A percentile compares a stretch with the other conserved stretches of the same genome.
Conservation (phyloP, 2,113 vertebrate genomes). For the Geococcyx californianus region DNA sequence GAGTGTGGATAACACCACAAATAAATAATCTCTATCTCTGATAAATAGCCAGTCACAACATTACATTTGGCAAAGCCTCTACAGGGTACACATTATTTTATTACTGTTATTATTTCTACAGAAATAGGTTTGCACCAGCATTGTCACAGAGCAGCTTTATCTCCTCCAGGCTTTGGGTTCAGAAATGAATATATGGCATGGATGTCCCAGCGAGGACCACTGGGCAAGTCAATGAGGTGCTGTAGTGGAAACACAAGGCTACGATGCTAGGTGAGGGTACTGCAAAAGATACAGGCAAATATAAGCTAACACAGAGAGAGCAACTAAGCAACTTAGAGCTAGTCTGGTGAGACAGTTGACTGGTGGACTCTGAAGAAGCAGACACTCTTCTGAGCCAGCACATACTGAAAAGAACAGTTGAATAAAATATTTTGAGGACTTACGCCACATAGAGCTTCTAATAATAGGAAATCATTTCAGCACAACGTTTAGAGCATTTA, state of each 20-base stretch:
- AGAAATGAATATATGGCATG: neutral
- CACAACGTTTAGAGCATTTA: neutral
- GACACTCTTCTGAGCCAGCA: neutral
- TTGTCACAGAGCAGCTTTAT: neutral
- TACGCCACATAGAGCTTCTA: neutral
- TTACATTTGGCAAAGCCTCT: neutral
- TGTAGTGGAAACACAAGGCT: neutral
- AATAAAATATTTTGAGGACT: neutral
- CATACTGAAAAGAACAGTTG: neutral
- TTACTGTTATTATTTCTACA: neutral
- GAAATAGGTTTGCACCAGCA: neutral
- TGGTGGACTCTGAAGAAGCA: neutral
- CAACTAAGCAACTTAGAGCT: neutral
- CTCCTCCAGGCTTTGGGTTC: neutral
- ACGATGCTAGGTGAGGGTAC: neutral
- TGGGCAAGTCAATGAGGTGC: neutral
- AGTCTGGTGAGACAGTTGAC: neutral
- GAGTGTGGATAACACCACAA: neutral
- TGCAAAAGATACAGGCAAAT: neutral
- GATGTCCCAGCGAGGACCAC: neutral
- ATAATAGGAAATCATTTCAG: neutral
- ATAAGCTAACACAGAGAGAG: neutral
- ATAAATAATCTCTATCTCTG: neutral
- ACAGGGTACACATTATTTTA: neutral
- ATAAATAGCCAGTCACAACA: neutral